Conservation (phyloP, 2,888 invertebrate species). For the Zaprionus lineosus region DNA sequence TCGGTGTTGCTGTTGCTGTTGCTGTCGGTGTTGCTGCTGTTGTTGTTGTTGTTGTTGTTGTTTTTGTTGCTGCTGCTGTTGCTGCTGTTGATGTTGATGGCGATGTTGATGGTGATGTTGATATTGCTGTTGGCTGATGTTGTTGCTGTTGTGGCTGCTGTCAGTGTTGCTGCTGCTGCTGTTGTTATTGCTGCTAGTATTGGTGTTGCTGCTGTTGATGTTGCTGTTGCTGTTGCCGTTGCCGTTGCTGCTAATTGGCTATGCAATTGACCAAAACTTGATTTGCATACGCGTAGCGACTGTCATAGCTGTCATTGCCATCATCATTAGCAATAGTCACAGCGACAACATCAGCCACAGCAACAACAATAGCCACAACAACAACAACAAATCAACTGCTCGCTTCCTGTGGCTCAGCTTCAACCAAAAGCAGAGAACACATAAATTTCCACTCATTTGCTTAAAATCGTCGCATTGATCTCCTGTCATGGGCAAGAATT, state of each 20-base stretch:
- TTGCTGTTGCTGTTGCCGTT: constrained; percentile 2
- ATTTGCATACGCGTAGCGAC: constrained; percentile 49
- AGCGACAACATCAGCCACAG: background rate
- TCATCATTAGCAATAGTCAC: constrained; percentile 45
- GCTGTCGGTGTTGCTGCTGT: constrained; percentile 24
- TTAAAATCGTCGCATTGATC: constrained; percentile 21
- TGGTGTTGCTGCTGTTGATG: constrained; percentile 21
- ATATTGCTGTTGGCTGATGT: constrained; percentile 10
- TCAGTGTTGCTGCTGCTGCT: constrained; percentile 8
- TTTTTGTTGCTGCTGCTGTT: constrained; percentile 18
- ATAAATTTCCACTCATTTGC: constrained; percentile 50
- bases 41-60: constrained; percentile 3
- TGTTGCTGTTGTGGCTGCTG: constrained; percentile 27
- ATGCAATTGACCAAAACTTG: constrained; percentile 63
- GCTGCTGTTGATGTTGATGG: constrained; percentile 19
- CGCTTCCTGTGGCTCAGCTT: constrained; percentile 37
- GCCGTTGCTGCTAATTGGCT: constrained; percentile 42
- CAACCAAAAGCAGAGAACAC: constrained; percentile 38
- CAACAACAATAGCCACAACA: background rate
- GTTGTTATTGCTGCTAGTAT: too few species aligned
- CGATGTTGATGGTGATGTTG: constrained; percentile 21
- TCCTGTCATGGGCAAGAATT: constrained; percentile 43
- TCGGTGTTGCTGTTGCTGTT: constrained; percentile 7
- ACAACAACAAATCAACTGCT: constrained; percentile 12
- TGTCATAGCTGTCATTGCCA: constrained; percentile 54